phyloP scores from a whole-genome alignment of 64 coral and sea anemone genomes.

The Actinia equina region DNA sequence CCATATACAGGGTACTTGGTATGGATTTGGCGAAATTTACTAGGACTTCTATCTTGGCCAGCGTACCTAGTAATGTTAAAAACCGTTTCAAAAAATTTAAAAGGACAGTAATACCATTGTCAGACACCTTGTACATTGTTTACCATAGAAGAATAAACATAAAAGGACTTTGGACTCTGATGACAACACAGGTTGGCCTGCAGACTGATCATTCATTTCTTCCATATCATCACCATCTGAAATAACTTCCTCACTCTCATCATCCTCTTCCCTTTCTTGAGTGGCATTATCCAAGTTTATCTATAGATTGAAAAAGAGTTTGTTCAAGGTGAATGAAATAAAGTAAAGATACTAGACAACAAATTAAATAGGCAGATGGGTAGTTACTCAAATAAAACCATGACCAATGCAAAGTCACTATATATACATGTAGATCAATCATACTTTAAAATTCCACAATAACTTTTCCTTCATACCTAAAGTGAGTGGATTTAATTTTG shows the following conservation, averaged over 20 bases:
- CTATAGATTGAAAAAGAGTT: not conserved
- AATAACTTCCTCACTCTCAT: conserved; percentile 15
- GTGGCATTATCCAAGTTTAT: not conserved
- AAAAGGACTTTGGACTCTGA: conserved; percentile 49
- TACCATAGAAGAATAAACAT: conserved; percentile 52
- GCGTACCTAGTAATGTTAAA: conserved; percentile 34
- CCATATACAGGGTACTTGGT: conserved; percentile 36
- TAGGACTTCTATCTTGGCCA: conserved; percentile 2
- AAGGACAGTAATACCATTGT: conserved; percentile 41
- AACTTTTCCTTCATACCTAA: not conserved
- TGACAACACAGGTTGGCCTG: conserved; percentile 6
- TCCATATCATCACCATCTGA: not conserved
- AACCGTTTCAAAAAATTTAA: conserved; percentile 43
- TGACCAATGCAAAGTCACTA: not conserved
- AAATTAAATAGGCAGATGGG: not conserved
- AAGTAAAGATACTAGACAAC: not conserved
- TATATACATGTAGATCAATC: not conserved
- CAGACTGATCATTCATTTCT: not conserved
- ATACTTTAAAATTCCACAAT: not conserved
- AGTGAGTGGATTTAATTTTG: no score
- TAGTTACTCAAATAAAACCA: no score
- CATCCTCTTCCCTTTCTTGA: conserved; percentile 30
- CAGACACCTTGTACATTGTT: conserved; percentile 49
- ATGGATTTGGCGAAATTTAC: conserved; percentile 46
- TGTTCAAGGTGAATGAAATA: not conserved